These are phyloP conservation scores for Diarsia mendica DNA, from an alignment of 2,888 invertebrate genomes.

Conservation along the genomic window DNA sequence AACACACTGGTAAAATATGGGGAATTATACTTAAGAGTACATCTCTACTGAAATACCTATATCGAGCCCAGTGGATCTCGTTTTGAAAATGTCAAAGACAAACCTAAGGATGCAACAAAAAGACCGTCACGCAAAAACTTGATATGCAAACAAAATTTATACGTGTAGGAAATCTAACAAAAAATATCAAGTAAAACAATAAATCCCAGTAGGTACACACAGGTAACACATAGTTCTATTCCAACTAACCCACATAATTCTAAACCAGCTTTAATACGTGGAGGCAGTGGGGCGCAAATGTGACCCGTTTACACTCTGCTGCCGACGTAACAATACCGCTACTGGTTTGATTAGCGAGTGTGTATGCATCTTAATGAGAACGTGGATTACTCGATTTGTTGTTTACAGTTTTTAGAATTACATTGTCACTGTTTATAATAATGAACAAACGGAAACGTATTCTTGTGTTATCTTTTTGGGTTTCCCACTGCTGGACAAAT, in stretches of 20 bases:
- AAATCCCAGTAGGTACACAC: background rate
- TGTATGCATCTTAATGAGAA: conserved; percentile 23
- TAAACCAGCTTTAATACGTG: conserved; percentile 40
- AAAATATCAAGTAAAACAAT: background rate
- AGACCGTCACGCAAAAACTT: background rate
- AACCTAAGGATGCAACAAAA: background rate
- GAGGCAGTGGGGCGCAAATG: conserved; percentile 54
- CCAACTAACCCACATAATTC: conserved; percentile 36
- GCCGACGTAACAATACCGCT: conserved; percentile 52
- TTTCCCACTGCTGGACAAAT: too few species aligned
- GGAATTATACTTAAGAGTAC: background rate
- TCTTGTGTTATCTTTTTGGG: too few species aligned
- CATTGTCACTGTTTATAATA: too few species aligned
- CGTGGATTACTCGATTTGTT: background rate
- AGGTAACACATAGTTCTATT: conserved; percentile 6
- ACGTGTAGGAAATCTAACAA: background rate
- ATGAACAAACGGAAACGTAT: too few species aligned
- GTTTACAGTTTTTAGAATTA: background rate
- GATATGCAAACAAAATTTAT: background rate
- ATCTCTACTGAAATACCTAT: background rate
- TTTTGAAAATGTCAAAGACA: background rate
- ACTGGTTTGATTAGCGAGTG: conserved; percentile 51
- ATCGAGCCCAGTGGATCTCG: background rate
- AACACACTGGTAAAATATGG: background rate
- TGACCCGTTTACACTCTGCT: conserved; percentile 62